phyloP scores from a whole-genome alignment of 2,797 vertebrate species.

The Okamejei kenojei region DNA sequence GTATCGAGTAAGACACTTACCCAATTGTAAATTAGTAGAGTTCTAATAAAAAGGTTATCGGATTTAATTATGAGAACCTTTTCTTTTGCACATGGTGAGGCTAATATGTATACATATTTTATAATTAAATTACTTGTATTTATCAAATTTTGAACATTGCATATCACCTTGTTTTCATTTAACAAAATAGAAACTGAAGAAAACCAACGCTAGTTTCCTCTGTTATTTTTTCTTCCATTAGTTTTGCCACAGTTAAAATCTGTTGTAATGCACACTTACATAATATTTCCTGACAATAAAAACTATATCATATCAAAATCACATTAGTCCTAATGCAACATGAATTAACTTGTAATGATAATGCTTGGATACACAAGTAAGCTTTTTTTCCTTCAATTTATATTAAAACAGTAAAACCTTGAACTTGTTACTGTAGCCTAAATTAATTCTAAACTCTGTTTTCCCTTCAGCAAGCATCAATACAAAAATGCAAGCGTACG shows the following conservation, averaged over 20 bases:
- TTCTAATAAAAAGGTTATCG: not conserved
- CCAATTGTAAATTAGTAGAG: not conserved
- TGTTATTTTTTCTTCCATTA: not conserved
- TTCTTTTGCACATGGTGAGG: not conserved
- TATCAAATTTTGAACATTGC: not conserved
- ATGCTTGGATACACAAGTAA: not conserved
- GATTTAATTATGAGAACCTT: not conserved
- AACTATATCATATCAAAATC: not conserved
- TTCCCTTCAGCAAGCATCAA: not conserved
- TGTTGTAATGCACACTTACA: not conserved
- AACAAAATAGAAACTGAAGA: not conserved
- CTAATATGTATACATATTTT: not conserved
- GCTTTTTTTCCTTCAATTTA: not conserved
- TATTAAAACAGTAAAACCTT: not conserved
- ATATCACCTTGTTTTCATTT: not conserved
- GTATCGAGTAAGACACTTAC: not conserved
- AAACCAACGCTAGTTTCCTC: not conserved
- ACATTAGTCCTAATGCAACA: not conserved
- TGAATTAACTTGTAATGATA: not conserved
- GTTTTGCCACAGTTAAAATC: not conserved
- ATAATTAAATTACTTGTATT: too few relatives aligned
- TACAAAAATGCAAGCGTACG: not conserved
- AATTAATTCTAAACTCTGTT: not conserved
- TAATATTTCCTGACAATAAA: not conserved
- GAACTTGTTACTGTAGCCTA: not conserved